A percentile compares a stretch with the other conserved stretches of the same genome.
phyloP scores from a whole-genome alignment of 2,797 vertebrate species.

The Crossoptilon crossoptilon region DNA sequence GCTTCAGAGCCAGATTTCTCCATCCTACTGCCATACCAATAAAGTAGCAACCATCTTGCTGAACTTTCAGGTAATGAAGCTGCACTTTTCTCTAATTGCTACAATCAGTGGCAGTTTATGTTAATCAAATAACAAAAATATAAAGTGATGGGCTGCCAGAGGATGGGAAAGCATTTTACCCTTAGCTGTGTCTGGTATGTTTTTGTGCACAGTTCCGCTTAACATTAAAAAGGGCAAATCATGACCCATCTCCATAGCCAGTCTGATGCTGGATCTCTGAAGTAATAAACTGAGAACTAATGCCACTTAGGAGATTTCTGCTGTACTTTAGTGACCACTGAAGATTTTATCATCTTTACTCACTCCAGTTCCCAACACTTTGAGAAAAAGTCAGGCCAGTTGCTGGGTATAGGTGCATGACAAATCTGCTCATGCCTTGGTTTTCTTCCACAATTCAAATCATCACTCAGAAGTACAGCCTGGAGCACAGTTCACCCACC shows the following conservation, averaged over 20 bases:
- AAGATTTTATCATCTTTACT: background rate
- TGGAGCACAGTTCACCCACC: background rate
- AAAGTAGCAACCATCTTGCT: background rate
- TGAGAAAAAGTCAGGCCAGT: background rate
- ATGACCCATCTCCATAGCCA: slow-evolving; percentile 1
- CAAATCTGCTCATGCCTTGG: background rate
- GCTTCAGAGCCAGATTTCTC: background rate
- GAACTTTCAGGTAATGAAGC: slow-evolving; percentile 9
- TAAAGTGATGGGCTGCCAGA: slow-evolving; percentile 8
- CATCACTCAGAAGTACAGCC: background rate
- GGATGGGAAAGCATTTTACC: slow-evolving; percentile 35
- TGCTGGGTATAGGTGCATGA: background rate
- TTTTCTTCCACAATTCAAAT: background rate
- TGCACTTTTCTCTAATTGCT: background rate
- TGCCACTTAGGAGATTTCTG: background rate
- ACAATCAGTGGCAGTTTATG: background rate
- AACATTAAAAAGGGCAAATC: slow-evolving; percentile 41
- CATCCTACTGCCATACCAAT: background rate
- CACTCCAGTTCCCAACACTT: background rate
- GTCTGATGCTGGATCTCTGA: background rate
- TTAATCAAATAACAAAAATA: slow-evolving; percentile 16
- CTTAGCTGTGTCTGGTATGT: slow-evolving; percentile 43
- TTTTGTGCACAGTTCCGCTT: slow-evolving; percentile 46
- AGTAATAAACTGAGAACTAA: slow-evolving; percentile 30
- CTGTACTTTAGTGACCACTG: background rate